Percentiles rank a stretch among this genome's conserved stretches.
phyloP scores from a whole-genome alignment of 2,888 invertebrate genomes.

The Polydrusus tereticollis region DNA sequence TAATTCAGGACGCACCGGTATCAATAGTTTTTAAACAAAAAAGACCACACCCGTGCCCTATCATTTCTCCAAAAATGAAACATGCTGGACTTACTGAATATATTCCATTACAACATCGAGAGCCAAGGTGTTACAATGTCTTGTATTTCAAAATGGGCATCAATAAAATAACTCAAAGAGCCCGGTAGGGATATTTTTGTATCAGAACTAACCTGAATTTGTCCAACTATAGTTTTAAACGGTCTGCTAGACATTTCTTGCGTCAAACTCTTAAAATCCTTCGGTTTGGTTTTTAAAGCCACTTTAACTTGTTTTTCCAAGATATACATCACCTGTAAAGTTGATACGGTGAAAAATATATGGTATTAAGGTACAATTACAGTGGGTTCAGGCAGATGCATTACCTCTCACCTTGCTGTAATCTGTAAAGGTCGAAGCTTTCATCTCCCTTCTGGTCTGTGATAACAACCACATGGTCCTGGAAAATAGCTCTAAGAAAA shows the following conservation, averaged over 20 bases:
- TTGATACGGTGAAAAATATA: too few relatives aligned
- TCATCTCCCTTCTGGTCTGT: constrained; percentile 65
- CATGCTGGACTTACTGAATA: too few relatives aligned
- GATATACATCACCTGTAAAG: constrained; percentile 59
- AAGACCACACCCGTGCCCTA: too few relatives aligned
- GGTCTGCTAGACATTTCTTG: constrained; percentile 59
- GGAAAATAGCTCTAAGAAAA: constrained; percentile 64
- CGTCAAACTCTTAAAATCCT: constrained; percentile 59
- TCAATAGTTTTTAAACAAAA: too few relatives aligned
- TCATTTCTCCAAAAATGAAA: too few relatives aligned
- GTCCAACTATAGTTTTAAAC: constrained; percentile 59
- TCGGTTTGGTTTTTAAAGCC: constrained; percentile 60
- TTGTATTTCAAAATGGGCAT: too few relatives aligned
- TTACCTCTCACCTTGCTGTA: constrained; percentile 60
- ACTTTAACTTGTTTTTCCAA: constrained; percentile 62
- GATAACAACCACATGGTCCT: constrained; percentile 64
- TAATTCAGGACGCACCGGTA: too few relatives aligned
- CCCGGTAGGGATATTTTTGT: too few relatives aligned
- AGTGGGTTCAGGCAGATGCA: background rate
- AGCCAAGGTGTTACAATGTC: too few relatives aligned
- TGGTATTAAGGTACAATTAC: too few relatives aligned
- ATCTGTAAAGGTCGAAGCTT: constrained; percentile 61
- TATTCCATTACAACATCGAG: too few relatives aligned
- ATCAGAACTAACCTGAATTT: constrained; percentile 64
- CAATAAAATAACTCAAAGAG: too few relatives aligned